A percentile compares a stretch with the other conserved stretches of the same genome.
phyloP scores from a whole-genome alignment of 2,888 invertebrate species.

The Odontothrips loti region DNA sequence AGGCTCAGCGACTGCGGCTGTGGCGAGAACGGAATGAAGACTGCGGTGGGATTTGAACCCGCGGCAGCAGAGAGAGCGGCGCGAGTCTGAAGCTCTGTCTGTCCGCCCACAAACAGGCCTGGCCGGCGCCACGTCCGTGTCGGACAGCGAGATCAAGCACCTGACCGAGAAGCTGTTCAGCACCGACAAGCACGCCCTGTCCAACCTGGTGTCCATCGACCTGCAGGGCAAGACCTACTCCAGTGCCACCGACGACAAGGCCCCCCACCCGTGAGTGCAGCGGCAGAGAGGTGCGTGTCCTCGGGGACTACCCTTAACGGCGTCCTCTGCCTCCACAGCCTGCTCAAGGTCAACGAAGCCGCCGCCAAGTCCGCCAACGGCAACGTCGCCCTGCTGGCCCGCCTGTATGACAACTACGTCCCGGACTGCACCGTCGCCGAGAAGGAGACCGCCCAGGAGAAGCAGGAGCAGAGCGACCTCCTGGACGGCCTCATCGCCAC shows the following conservation, averaged over 20 bases:
- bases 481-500: conserved; percentile 75
- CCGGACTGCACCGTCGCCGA: conserved; percentile 66
- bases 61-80: background rate
- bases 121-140: background rate
- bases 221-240: conserved; percentile 71
- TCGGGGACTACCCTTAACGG: background rate
- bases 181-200: conserved; percentile 69
- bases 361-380: conserved; percentile 65
- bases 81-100: background rate
- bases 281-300: background rate
- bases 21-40: too few species aligned
- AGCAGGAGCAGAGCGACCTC: conserved; percentile 53
- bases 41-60: background rate
- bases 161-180: conserved; percentile 66
- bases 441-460: conserved; percentile 60
- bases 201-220: conserved; percentile 64
- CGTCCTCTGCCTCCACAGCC: conserved; percentile 49
- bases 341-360: conserved; percentile 61
- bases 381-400: conserved; percentile 56
- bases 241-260: conserved; percentile 63
- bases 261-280: conserved; percentile 66
- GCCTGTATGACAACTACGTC: conserved; percentile 80
- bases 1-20: background rate
- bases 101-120: background rate
- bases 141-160: conserved; percentile 60